Base-by-base conservation (phyloP, 1,140 invertebrate species). In the Diorhabda sublineata region DNA sequence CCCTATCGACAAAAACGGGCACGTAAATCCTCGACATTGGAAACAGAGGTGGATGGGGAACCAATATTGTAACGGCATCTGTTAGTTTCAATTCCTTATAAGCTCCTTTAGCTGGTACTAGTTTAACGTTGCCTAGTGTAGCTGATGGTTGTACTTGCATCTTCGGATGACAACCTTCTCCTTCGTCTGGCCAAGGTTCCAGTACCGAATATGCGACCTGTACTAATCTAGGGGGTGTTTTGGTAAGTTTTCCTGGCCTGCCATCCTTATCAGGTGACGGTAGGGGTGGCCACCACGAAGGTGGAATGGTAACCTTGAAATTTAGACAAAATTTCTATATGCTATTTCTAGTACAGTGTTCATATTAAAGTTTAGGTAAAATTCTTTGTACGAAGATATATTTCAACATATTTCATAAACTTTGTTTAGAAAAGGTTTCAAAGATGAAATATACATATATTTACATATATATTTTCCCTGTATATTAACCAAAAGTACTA, bases 11-110 rank as follows among this genome's bases (percentile, higher is more conserved):
- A 77, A 93, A 93, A 2, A 93, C 93, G 2, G 94, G 92, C 2
- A 95, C 86, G 81, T 95, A 92, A 57, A 96, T 83, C 72, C 91
- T 88, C n/a, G 93, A 94, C 73, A 92, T 88, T 2, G 94, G 94
- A 82, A 95, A 95, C 3, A 96, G 82, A 0, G 92, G 90, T 44
- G 90, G 89, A 77, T 95, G 90, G 1, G 94, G 93, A n/a, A 95
- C 83, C n/a, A 95, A 81, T n/a, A 96, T 87, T 0, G 90, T 89
- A 0, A 95, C 83, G 42, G 88, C 87, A 52, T 94, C 91, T 70
- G 94, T 92, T 61, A 89, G 85, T 63, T 89, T 87, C 26, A 95
- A 83, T 78, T 95, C 92, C 72, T 92, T 89, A 75, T 94, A 95
- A 3, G 90, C 88, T 11, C 89, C 88, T n/a, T 89, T 87, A 63